Conservation (phyloP, 2,113 vertebrate species). For the Pogona vitticeps region DNA sequence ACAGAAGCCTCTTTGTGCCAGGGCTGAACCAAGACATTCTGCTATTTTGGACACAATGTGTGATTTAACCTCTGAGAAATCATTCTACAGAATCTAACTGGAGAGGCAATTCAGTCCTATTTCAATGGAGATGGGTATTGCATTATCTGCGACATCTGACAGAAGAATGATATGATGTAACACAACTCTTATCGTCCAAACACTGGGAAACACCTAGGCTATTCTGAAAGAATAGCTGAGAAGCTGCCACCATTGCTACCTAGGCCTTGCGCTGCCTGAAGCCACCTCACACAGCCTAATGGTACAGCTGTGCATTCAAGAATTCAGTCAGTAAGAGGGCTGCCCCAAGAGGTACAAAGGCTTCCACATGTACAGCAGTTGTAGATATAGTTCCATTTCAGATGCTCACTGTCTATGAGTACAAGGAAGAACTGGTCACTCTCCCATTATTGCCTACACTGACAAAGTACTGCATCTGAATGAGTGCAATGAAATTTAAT, state of each 20-base stretch:
- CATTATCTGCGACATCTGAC: too few species aligned
- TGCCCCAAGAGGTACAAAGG: too few species aligned
- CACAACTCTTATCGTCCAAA: too few species aligned
- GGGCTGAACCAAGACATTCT: too few species aligned
- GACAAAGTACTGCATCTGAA: background rate
- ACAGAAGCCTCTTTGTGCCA: too few species aligned
- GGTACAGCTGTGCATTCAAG: background rate
- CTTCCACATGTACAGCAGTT: background rate
- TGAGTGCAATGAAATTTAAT: background rate
- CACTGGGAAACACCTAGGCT: background rate
- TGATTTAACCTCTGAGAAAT: too few species aligned
- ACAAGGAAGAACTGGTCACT: background rate
- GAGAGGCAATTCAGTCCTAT: too few species aligned
- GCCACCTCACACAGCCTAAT: background rate
- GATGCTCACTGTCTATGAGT: background rate
- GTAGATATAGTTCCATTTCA: background rate
- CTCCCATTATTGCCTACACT: background rate
- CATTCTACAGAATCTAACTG: too few species aligned
- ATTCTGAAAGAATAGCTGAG: background rate
- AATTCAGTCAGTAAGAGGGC: background rate
- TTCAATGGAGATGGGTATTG: too few species aligned
- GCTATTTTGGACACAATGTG: too few species aligned
- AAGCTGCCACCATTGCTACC: background rate
- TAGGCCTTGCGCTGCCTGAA: background rate
- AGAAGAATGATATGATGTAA: too few species aligned